Base-by-base conservation (phyloP, 2,113 vertebrate genomes). In the Corvus cornix region DNA sequence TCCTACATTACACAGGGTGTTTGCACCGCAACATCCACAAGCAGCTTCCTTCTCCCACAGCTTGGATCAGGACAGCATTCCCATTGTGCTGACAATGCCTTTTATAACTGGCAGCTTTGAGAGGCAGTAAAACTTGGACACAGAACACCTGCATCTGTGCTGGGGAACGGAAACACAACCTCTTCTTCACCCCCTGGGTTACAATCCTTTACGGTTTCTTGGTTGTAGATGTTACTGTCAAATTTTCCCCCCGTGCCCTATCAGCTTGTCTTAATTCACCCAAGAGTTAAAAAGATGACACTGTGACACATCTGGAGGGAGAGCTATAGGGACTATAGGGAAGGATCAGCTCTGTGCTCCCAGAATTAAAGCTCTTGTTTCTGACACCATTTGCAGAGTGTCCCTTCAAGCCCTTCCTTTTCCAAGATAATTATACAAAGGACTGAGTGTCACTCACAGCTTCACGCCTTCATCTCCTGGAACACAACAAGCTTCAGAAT, bases 1-100 rank as follows among this genome's bases (percentile, higher is more conserved):
- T 56, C 28, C 51, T 23, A 0, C 4, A 7, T n/a, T 18, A 18
- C 19, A 17, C 35, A 1, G 13, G 4, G 18, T 26, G 16, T 37
- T 84, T 41, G n/a, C 5, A 22, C 19, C 46, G 46, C 51, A 44
- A 26, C 55, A 35, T 13, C 55, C 51, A 64, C 8, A 9, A 41
- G 19, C 70, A 37, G 9, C 66, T 64, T 63, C 52, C 44, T 82
- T 5, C 16, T 35, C 26, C 4, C 33, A 59, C 8, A 17, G 5
- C 52, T 11, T 11, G 13, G 12, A 33, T 22, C 39, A 79, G 66
- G 49, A 56, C 24, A 12, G 24, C n/a, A 68, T 22, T 48, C 20
- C 11, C 30, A 2, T 5, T 6, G 14, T 31, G 31, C 73, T 72
- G 66, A 39, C 69, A 46, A 21, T 1, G 18, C 5, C 12, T 63